Conservation (phyloP, 1,140 invertebrate species). For the Apis cerana region DNA sequence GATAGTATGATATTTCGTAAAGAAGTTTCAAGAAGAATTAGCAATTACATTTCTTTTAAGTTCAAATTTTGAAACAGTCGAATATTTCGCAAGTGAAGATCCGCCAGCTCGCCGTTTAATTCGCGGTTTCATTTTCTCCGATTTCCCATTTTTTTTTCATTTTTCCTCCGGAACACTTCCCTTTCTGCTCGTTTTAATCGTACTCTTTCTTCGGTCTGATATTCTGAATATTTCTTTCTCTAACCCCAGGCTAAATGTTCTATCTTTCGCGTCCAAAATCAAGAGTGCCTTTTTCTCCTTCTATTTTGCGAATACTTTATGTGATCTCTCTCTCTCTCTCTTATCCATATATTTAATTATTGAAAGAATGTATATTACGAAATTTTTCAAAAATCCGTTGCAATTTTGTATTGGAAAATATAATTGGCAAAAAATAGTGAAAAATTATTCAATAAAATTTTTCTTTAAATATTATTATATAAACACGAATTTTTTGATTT, state of each 20-base stretch:
- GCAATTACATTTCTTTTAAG: neutral
- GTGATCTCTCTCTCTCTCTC: neutral
- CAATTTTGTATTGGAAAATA: no score
- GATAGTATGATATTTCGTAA: neutral
- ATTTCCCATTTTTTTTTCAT: conserved; percentile 36
- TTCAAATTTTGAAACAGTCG: neutral
- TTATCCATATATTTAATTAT: no score
- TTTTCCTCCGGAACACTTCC: conserved; percentile 22
- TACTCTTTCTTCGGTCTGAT: neutral
- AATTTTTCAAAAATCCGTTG: no score
- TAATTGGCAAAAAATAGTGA: no score
- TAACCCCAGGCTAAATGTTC: conserved; percentile 13
- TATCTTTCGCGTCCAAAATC: conserved; percentile 16
- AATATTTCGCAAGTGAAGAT: conserved; percentile 9
- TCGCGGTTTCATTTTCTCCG: conserved; percentile 42
- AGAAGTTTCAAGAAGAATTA: conserved; percentile 13
- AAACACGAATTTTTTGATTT: no score
- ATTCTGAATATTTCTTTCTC: conserved; percentile 3
- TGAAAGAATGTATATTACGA: no score
- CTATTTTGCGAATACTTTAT: neutral
- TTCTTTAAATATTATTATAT: no score
- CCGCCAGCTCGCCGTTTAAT: conserved; percentile 46
- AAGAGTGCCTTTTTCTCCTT: neutral
- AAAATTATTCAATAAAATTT: no score
- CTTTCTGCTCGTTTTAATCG: neutral